phyloP scores from a whole-genome alignment of 2,888 invertebrate genomes.

The Drosophila mayaguana region DNA sequence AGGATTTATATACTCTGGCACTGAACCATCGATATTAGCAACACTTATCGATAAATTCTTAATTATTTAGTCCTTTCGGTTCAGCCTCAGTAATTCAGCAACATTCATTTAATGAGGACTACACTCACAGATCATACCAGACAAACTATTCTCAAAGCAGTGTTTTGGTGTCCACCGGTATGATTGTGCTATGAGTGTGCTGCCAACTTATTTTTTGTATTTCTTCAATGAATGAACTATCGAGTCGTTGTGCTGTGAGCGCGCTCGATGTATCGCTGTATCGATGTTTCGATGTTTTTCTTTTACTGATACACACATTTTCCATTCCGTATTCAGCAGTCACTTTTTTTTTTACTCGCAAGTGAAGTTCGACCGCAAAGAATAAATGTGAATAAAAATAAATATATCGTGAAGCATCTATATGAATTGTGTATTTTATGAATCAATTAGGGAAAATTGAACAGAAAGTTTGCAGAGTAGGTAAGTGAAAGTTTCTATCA shows the following conservation, averaged over 20 bases:
- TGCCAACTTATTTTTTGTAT: conserved; percentile 30
- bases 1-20: neutral
- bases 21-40: neutral
- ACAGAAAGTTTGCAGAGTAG: conserved; percentile 68
- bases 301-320: conserved; percentile 72
- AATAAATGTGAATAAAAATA: conserved; percentile 62
- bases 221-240: neutral
- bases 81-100: neutral
- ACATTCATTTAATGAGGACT: neutral
- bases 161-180: neutral
- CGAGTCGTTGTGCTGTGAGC: neutral
- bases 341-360: conserved; percentile 73
- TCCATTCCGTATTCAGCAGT: conserved; percentile 60
- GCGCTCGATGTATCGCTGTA: conserved; percentile 1
- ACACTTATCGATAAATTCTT: conserved; percentile 19
- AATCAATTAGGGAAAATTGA: conserved; percentile 68
- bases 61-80: neutral
- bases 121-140: neutral
- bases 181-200: neutral
- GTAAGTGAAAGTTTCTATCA: conserved; percentile 57
- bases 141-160: neutral
- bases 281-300: conserved; percentile 36
- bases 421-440: conserved; percentile 69
- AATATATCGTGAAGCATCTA: conserved; percentile 60
- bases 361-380: conserved; percentile 73